Percentiles rank a stretch among this genome's conserved stretches.
Conservation (phyloP, 2,797 vertebrate species). For the Helicolenus hilgendorfi region DNA sequence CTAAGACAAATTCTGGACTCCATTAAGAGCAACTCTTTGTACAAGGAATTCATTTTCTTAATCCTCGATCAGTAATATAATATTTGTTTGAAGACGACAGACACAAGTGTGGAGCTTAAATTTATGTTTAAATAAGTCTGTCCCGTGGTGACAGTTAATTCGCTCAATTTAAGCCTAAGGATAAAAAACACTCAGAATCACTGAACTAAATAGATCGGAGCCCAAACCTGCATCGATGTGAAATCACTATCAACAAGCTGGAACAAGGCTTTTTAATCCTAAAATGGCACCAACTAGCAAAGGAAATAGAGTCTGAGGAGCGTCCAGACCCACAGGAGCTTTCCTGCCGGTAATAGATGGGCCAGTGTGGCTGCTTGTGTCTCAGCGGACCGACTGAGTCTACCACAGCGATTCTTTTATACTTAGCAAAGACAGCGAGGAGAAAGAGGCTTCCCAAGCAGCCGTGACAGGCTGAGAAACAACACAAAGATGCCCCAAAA, state of each 20-base stretch:
- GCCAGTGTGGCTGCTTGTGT: not conserved
- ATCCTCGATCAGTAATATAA: not conserved
- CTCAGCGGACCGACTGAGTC: constrained; percentile 29
- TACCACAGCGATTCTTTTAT: constrained; percentile 36
- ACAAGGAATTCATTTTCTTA: not conserved
- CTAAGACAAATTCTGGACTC: not conserved
- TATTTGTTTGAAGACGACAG: not conserved
- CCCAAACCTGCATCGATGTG: not conserved
- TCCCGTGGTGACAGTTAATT: not conserved
- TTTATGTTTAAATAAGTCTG: not conserved
- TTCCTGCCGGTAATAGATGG: constrained; percentile 16
- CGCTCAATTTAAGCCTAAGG: not conserved
- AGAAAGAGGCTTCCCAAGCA: constrained; percentile 32
- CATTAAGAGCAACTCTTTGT: not conserved
- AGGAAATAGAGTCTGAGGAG: not conserved
- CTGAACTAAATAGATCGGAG: not conserved
- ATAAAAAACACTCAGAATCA: not conserved
- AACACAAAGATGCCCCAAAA: constrained; percentile 17
- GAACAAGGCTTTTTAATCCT: not conserved
- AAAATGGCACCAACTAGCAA: not conserved
- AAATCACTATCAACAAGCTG: constrained; percentile 1
- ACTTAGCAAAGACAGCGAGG: constrained; percentile 27
- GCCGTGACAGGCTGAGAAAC: constrained; percentile 37
- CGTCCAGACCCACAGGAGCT: constrained; percentile 10
- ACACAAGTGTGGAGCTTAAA: not conserved